Evolutionary conservation across 2,113 vertebrate genomes (phyloP).

Genomic region (Azemiops feae): DNA sequence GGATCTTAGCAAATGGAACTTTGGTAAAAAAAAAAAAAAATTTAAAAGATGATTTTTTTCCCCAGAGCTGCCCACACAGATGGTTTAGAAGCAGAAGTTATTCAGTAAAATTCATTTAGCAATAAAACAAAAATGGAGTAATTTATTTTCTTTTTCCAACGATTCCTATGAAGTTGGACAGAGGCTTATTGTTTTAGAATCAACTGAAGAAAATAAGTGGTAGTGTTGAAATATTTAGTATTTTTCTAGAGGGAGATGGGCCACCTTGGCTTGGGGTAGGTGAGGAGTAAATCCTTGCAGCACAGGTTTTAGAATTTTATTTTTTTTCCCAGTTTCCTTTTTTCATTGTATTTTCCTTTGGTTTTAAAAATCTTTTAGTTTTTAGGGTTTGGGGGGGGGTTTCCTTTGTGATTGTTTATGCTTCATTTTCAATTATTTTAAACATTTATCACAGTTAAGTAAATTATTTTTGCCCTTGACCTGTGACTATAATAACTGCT

Average conservation of each 20-base stretch:
- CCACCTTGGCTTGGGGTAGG: neutral
- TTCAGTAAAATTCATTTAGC: neutral
- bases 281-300: neutral
- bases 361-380: neutral
- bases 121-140: neutral
- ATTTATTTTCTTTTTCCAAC: neutral
- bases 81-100: neutral
- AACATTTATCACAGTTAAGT: neutral
- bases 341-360: neutral
- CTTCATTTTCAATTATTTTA: neutral
- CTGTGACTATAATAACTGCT: neutral
- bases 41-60: neutral
- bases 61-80: neutral
- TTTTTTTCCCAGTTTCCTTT: neutral
- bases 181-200: neutral
- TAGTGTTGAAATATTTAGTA: neutral
- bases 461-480: neutral
- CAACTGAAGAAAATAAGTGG: neutral
- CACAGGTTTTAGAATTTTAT: neutral
- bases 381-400: neutral
- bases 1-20: neutral
- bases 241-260: neutral
- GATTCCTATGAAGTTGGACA: neutral
- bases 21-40: neutral
- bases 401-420: neutral